Evolutionary conservation across 2,113 vertebrate species (phyloP).

Genomic region (Plecturocebus donacophilus): DNA sequence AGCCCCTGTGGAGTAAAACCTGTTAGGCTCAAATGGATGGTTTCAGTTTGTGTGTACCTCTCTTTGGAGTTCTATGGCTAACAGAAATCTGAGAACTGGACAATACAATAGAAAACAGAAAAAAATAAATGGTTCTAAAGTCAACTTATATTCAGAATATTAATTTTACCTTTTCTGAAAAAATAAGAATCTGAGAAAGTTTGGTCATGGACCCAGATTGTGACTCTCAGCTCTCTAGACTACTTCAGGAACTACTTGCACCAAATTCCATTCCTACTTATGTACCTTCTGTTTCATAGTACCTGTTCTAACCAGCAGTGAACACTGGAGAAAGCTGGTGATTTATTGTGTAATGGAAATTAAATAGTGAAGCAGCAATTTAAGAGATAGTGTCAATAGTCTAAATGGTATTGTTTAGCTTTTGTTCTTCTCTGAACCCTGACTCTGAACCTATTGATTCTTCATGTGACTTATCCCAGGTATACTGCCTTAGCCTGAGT

Average conservation of each 20-base stretch:
- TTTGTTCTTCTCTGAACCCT: neutral
- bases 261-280: neutral
- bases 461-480: neutral
- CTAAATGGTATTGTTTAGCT: neutral
- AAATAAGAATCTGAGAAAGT: slow-evolving; percentile 12
- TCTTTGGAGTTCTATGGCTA: neutral
- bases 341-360: neutral
- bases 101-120: neutral
- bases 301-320: neutral
- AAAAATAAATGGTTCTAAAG: neutral
- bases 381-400: neutral
- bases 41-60: neutral
- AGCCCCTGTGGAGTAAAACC: neutral
- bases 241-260: neutral
- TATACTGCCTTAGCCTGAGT: neutral
- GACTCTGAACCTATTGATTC: neutral
- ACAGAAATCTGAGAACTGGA: neutral
- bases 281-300: neutral
- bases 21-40: neutral
- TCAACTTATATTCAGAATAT: neutral
- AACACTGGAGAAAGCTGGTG: neutral
- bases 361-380: neutral
- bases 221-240: neutral
- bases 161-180: slow-evolving; percentile 16
- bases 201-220: neutral